Base-by-base conservation (phyloP, 2,113 vertebrate genomes). In the Tretioscincus oriximinensis region DNA sequence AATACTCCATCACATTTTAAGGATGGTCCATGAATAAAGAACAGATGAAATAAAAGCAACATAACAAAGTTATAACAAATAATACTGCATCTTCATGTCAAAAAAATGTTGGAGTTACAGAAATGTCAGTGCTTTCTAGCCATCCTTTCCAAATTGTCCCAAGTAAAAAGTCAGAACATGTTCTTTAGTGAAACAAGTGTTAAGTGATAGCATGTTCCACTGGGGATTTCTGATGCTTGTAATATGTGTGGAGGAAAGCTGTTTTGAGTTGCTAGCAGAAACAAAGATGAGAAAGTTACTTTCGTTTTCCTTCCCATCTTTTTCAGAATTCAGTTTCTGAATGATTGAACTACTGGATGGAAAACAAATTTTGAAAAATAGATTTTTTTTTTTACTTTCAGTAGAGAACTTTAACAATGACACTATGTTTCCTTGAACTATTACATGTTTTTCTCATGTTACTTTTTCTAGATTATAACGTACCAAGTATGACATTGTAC, bases 381-480 rank as follows among this genome's bases (percentile, higher is more conserved):
- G 47, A 85, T n/a, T n/a, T n/a, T n/a, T n/a, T n/a, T n/a, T n/a
- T 71, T 9, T 70, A 61, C 9, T 51, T 18, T 63, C 21, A 26
- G 29, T 58, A 86, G 61, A 85, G 9, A 72, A 22, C 72, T 72
- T 58, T 49, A 7, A 11, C 21, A 54, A 2, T 75, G 16, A 8
- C 0, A 70, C 21, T 9, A 3, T 45, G 35, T 58, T 58, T 18
- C 4, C 54, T 18, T 58, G 54, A 58, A 58, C 2, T 71, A 9
- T 78, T 83, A 80, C 22, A 18, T 81, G 41, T 29, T 45, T 82
- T 78, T 80, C 8, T 54, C 54, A 60, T 72, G n/a, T 78, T 84
- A 29, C 60, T 1, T 74, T 84, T 85, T 18, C 78, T 88, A 63
- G 54, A 84, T 0, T 61, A 85, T 74, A 49, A 18, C 85, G 84